Conservation (phyloP, 2,888 invertebrate genomes). For the Scelioninae gen. 1 region DNA sequence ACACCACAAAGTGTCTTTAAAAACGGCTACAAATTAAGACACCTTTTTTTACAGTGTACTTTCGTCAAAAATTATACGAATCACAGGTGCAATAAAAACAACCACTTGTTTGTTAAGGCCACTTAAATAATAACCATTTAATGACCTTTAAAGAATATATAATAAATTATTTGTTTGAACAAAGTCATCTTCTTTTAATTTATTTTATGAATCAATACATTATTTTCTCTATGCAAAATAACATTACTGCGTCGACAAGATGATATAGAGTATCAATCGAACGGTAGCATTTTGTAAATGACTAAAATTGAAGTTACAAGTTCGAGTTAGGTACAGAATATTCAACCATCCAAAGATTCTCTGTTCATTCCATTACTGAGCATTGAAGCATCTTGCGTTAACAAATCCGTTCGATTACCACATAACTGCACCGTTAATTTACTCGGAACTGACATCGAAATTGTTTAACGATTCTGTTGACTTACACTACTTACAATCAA, state of each 20-base stretch:
- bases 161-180: no score
- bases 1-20: no score
- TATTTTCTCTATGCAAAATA: constrained; percentile 69
- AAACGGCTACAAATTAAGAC: no score
- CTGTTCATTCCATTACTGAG: constrained; percentile 55
- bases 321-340: constrained; percentile 39
- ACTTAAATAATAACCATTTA: no score
- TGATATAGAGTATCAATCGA: constrained; percentile 74
- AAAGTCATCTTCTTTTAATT: no score
- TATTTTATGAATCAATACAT: no score
- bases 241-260: constrained; percentile 74
- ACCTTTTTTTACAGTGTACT: no score
- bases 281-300: constrained; percentile 38
- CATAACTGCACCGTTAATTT: constrained; percentile 51
- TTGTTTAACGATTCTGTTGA: constrained; percentile 29
- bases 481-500: constrained; percentile 5
- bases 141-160: no score
- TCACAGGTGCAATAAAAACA: no score
- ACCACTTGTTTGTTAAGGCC: no score
- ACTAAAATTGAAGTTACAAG: constrained; percentile 49
- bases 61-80: no score
- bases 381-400: constrained; percentile 51
- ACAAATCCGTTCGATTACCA: constrained; percentile 59
- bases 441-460: constrained; percentile 43
- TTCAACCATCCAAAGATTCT: constrained; percentile 46